Conservation (phyloP, 2,113 vertebrate species). For the Chinchilla lanigera region DNA sequence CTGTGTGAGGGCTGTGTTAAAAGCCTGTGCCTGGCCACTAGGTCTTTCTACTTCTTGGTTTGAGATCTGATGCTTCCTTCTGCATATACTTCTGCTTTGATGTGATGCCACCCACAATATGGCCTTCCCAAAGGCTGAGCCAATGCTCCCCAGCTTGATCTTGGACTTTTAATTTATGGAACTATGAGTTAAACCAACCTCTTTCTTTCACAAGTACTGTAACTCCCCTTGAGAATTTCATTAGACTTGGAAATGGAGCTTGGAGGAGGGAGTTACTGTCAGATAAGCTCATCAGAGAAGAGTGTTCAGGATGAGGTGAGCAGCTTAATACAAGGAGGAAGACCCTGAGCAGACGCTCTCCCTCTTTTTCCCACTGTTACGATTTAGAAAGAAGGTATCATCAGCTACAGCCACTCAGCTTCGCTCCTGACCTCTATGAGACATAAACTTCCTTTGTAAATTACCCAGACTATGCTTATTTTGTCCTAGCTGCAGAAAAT, state of each 20-base stretch:
- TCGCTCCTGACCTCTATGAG: not conserved
- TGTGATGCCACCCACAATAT: not conserved
- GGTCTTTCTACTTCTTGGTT: not conserved
- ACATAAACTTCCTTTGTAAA: not conserved
- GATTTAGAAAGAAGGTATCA: not conserved
- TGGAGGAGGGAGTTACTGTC: not conserved
- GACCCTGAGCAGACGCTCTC: not conserved
- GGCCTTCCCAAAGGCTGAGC: not conserved
- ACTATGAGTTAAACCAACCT: not conserved
- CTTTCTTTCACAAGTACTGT: not conserved
- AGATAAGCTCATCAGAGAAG: not conserved
- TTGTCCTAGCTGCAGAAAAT: not conserved
- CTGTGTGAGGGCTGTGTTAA: not conserved
- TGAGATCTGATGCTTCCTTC: not conserved
- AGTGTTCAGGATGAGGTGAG: not conserved
- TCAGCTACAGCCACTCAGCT: too few species aligned
- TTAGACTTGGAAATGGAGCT: not conserved
- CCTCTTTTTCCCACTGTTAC: not conserved
- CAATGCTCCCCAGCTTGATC: too few species aligned
- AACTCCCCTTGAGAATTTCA: not conserved
- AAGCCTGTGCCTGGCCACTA: not conserved
- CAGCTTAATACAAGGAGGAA: not conserved
- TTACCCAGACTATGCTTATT: not conserved
- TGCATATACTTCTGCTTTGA: too few species aligned
- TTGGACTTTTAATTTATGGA: not conserved